phyloP scores from a whole-genome alignment of 2,113 vertebrate species.

The Dissostichus mawsoni region DNA sequence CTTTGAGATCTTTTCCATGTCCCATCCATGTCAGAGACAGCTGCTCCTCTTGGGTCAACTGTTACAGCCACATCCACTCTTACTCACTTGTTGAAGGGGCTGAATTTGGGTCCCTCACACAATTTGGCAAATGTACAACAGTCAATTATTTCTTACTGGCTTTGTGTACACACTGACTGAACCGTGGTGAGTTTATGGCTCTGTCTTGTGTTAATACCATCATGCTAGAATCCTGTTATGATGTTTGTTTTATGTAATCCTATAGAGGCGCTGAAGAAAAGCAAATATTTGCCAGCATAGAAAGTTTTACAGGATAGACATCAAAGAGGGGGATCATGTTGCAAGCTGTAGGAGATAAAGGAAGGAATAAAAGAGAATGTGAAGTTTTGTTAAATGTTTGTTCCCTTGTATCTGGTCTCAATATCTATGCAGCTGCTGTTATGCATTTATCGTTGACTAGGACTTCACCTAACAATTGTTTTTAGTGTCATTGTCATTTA shows the following conservation, averaged over 20 bases:
- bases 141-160: conserved; percentile 9
- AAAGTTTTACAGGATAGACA: conserved; percentile 1
- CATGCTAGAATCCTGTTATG: conserved; percentile 45
- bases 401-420: too few species aligned
- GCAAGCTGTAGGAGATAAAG: neutral
- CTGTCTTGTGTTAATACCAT: conserved; percentile 18
- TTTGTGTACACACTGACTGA: conserved; percentile 29
- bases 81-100: conserved; percentile 10
- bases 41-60: conserved; percentile 54
- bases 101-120: neutral
- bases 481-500: neutral
- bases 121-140: neutral
- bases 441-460: neutral
- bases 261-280: neutral
- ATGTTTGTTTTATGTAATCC: conserved; percentile 55
- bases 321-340: neutral
- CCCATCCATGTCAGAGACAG: conserved; percentile 66
- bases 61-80: conserved; percentile 13
- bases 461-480: neutral
- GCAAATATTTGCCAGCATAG: conserved; percentile 64
- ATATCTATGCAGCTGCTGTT: too few species aligned
- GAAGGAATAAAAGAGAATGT: too few species aligned
- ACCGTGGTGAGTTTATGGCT: conserved; percentile 55
- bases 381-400: too few species aligned
- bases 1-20: neutral